Evolutionary conservation across 2,113 vertebrate genomes (phyloP).

Genomic region (Tamias sibiricus): DNA sequence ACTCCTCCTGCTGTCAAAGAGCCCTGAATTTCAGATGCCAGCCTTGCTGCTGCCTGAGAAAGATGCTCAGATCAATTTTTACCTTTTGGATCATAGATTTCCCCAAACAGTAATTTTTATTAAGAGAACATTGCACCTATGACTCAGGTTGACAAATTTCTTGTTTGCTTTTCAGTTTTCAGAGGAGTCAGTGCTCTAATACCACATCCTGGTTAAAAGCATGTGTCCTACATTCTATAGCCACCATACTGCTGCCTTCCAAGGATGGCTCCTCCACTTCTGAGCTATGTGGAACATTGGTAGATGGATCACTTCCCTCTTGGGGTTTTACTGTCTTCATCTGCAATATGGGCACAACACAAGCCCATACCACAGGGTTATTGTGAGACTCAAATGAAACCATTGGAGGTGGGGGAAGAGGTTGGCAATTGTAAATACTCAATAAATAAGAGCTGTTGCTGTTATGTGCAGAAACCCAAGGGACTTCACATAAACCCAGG

Average conservation of each 20-base stretch:
- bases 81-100: not conserved
- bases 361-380: not conserved
- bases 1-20: not conserved
- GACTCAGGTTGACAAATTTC: not conserved
- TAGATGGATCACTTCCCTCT: not conserved
- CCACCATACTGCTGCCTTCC: not conserved
- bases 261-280: not conserved
- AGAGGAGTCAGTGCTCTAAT: not conserved
- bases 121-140: not conserved
- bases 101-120: not conserved
- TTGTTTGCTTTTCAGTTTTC: not conserved
- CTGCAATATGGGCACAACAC: not conserved
- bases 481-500: not conserved
- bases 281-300: rapidly evolving
- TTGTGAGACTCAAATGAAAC: not conserved
- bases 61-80: not conserved
- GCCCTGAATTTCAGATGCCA: not conserved
- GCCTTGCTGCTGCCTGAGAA: not conserved
- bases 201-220: not conserved
- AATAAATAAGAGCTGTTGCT: not conserved
- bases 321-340: not conserved
- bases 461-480: not conserved
- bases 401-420: not conserved
- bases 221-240: not conserved
- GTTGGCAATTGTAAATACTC: not conserved